These are phyloP conservation scores for Sinosuthora webbiana DNA, from an alignment of 2,113 vertebrate genomes.

Conservation along the genomic window DNA sequence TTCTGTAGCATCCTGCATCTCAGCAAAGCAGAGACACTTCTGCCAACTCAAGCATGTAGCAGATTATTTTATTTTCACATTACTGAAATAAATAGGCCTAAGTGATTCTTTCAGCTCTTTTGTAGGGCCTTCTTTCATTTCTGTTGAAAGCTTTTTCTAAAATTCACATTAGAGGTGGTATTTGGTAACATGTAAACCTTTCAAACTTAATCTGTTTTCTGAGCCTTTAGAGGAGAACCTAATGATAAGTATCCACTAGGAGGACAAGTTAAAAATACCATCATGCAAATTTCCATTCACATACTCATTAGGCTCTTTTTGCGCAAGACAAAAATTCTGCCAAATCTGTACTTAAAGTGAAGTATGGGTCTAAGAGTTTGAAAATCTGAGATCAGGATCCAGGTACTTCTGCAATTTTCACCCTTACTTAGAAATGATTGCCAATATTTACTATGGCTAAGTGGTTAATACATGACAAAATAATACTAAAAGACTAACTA, in stretches of 20 bases:
- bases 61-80: neutral
- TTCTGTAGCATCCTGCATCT: neutral
- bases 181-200: neutral
- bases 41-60: neutral
- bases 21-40: neutral
- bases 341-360: neutral
- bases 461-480: neutral
- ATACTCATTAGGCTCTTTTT: neutral
- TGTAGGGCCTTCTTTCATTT: neutral
- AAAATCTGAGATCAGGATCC: neutral
- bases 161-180: neutral
- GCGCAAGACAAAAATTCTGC: neutral
- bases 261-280: neutral
- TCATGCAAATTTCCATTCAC: neutral
- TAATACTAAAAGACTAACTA: neutral
- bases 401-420: neutral
- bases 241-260: neutral
- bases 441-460: neutral
- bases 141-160: neutral
- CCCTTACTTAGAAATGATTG: neutral
- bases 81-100: neutral
- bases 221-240: neutral
- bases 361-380: neutral
- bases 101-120: neutral
- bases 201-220: neutral